These are phyloP conservation scores for Hetaerina americana DNA, from an alignment of 1,140 invertebrate genomes.

Conservation along the genomic window DNA sequence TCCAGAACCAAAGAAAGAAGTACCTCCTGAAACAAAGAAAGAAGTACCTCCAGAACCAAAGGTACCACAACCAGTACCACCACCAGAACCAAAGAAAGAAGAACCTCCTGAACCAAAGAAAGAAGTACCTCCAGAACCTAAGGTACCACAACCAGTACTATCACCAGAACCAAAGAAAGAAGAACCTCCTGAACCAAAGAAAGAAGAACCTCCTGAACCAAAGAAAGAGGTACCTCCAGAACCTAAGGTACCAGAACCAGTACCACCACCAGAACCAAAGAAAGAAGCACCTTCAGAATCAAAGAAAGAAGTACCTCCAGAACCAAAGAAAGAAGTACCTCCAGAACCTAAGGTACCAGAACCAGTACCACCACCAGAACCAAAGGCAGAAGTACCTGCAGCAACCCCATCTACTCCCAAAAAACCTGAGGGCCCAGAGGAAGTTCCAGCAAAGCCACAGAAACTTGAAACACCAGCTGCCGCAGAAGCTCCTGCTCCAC, in stretches of 20 bases:
- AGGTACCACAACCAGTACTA: not conserved
- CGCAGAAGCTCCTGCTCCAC: not conserved
- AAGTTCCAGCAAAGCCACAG: no score
- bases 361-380: constrained; percentile 11
- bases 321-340: not conserved
- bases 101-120: not conserved
- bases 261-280: constrained; percentile 14
- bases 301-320: not conserved
- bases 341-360: constrained; percentile 5
- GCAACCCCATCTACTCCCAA: constrained; percentile 3
- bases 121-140: not conserved
- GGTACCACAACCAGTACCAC: not conserved
- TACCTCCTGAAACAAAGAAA: constrained; percentile 13
- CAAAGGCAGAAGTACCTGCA: constrained; percentile 18
- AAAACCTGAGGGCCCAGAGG: constrained; percentile 22
- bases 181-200: constrained; percentile 12
- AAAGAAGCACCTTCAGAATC: constrained; percentile 4
- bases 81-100: constrained; percentile 9
- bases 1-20: constrained; percentile 12
- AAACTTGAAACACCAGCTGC: no score
- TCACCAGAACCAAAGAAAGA: constrained; percentile 6
- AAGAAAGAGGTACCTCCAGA: constrained; percentile 8
- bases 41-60: constrained; percentile 10
- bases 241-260: constrained; percentile 14
- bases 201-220: constrained; percentile 16